Evolutionary conservation across 1,140 invertebrate genomes (phyloP).

Genomic region (Dolichoris vasculosae): DNA sequence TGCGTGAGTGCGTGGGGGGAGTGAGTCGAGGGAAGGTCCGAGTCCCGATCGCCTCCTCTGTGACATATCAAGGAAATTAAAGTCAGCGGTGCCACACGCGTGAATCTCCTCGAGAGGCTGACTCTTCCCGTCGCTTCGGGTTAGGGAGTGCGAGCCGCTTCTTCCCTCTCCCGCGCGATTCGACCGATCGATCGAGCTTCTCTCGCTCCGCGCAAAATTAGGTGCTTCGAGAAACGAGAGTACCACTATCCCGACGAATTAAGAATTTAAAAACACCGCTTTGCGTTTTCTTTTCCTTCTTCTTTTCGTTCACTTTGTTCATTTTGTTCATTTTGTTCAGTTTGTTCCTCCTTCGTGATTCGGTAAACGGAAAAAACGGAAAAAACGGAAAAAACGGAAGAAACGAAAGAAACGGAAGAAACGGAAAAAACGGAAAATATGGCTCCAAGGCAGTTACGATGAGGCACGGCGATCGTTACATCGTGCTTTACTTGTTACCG

Average conservation of each 20-base stretch:
- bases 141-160: too few species aligned
- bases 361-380: background rate
- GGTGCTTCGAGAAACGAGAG: background rate
- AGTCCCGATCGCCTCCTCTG: conserved; percentile 59
- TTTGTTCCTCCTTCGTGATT: too few species aligned
- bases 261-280: background rate
- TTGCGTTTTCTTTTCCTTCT: background rate
- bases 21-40: too few species aligned
- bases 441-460: background rate
- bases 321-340: too few species aligned
- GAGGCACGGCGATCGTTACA: background rate
- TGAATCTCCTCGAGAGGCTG: background rate
- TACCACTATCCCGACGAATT: background rate
- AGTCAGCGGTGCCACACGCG: conserved; percentile 56
- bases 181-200: too few species aligned
- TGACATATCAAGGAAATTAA: conserved; percentile 66
- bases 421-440: too few species aligned
- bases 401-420: too few species aligned
- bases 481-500: background rate
- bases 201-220: too few species aligned
- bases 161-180: too few species aligned
- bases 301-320: too few species aligned
- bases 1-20: too few species aligned
- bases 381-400: too few species aligned
- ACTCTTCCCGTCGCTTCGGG: background rate